Evolutionary conservation across 2,113 vertebrate genomes (phyloP), one percentile per base, ranked within the genome.

Genomic region (Lagopus leucura): DNA sequence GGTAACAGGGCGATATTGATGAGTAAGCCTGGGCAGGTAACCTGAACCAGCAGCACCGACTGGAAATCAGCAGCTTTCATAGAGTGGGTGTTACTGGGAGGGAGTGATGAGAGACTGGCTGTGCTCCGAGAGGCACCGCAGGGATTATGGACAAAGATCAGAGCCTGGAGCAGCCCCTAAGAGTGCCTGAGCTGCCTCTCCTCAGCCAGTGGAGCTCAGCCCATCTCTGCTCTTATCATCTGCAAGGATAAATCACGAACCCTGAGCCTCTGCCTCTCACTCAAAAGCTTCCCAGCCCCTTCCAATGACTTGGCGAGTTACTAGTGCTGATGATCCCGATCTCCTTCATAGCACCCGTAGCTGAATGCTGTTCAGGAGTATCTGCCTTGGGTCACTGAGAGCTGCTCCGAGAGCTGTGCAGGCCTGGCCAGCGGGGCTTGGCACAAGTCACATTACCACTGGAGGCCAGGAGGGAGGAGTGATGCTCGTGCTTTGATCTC

Each of bases 1-100:
- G 95, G 94, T 94, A 92, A 90, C 36, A 16, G 0, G 83, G 92
- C 94, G 95, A 92, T 96, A 86, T 84, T 65, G 71, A 89, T 92
- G 91, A 89, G 90, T 94, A 90, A 92, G 82, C 66, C 82, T 88
- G 90, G 92, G 86, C 88, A 93, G 87, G 75, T 83, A 84, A 61
- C 67, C 73, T 93, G 92, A 95, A 93, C 92, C 93, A 89, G 88
- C 95, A 81, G 80, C 73, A 69, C 76, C 93, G 77, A 88, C 88
- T 94, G 93, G 83, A 92, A 92, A 75, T 90, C 73, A 60, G 82
- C 75, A 20, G 88, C 80, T 88, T 92, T 90, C 75, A n/a, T 45
- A 22, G 83, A 0, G 8, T 96, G 96, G 36, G 58, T 93, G 92
- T 82, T 79, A 11, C 70, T 57, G 81, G 0, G 24, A 75, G 60